These are phyloP conservation scores for Aphodius sticticus DNA, from an alignment of 2,888 invertebrate species.

Conservation along the genomic window DNA sequence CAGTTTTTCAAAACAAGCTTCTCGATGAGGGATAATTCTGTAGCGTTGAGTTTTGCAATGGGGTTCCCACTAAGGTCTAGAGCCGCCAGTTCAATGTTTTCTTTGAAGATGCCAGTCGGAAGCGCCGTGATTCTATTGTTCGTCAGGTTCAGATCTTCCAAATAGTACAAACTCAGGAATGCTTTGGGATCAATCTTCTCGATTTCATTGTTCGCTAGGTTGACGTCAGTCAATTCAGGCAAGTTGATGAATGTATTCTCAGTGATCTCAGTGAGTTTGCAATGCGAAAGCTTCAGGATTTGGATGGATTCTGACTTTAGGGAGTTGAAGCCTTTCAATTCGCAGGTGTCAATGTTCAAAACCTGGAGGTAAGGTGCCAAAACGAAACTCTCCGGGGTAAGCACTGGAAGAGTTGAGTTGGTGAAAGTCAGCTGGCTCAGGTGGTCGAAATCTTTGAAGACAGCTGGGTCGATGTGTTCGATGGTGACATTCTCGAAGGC, in stretches of 20 bases:
- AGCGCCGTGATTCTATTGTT: constrained; percentile 72
- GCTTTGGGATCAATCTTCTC: constrained; percentile 67
- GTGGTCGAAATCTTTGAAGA: constrained; percentile 73
- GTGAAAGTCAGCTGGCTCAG: constrained; percentile 75
- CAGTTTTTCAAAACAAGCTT: constrained; percentile 76
- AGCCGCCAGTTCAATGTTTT: constrained; percentile 71
- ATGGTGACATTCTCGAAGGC: constrained; percentile 76
- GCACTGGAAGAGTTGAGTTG: constrained; percentile 70
- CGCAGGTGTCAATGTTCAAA: constrained; percentile 61
- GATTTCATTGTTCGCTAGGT: constrained; percentile 73
- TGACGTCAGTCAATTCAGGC: constrained; percentile 72
- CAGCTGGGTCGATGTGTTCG: constrained; percentile 70
- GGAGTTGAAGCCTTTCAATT: constrained; percentile 43
- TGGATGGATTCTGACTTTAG: constrained; percentile 40
- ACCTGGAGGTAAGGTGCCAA: constrained; percentile 71
- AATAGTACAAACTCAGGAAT: constrained; percentile 69
- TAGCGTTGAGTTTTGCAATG: constrained; percentile 68
- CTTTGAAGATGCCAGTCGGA: constrained; percentile 70
- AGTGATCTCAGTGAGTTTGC: constrained; percentile 71
- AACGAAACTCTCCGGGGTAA: constrained; percentile 75
- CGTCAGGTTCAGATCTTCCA: constrained; percentile 78
- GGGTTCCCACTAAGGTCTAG: constrained; percentile 76
- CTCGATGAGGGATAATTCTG: constrained; percentile 70
- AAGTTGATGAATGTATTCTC: constrained; percentile 68
- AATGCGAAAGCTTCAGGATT: constrained; percentile 63